Percentiles rank a stretch among this genome's conserved stretches.
Evolutionary conservation across 1,140 invertebrate genomes (phyloP).

Genomic region (Drosophila dunni): DNA sequence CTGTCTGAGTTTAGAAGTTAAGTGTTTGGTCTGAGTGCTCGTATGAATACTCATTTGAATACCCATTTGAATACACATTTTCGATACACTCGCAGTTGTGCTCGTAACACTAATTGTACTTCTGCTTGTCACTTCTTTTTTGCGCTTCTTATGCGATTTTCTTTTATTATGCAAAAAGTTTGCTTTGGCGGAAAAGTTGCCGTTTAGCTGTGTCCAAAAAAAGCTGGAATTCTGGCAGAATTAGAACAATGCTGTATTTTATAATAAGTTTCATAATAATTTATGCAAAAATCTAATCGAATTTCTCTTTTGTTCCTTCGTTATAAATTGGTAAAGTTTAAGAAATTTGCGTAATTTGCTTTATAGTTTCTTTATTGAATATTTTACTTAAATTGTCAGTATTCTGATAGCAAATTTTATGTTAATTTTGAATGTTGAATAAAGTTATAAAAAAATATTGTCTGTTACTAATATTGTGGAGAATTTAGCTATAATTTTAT

Average conservation of each 20-base stretch:
- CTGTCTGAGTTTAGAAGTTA: slow-evolving; percentile 2
- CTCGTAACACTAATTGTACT: slow-evolving; percentile 45
- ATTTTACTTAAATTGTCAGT: no score
- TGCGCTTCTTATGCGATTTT: slow-evolving; percentile 45
- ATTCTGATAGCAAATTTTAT: no score
- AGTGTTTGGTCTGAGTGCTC: slow-evolving; percentile 9
- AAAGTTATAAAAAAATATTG: no score
- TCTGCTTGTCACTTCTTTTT: slow-evolving; percentile 7
- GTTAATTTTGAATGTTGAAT: no score
- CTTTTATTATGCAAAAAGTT: background rate
- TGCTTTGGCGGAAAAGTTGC: slow-evolving; percentile 36
- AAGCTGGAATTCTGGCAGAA: slow-evolving; percentile 1
- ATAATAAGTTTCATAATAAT: background rate
- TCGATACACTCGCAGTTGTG: slow-evolving; percentile 3
- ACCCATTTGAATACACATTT: background rate
- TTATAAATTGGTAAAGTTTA: no score
- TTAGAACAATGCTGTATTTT: background rate
- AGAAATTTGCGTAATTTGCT: no score
- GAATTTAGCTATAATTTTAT: no score
- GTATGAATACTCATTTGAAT: slow-evolving; percentile 7
- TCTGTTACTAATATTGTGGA: no score
- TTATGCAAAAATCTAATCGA: background rate
- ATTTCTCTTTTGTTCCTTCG: no score
- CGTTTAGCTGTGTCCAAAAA: slow-evolving; percentile 26
- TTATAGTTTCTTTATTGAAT: no score